A percentile compares a stretch with the other conserved stretches of the same genome.
Conservation (phyloP, 2,888 invertebrate genomes). For the Catocala fraxini region DNA sequence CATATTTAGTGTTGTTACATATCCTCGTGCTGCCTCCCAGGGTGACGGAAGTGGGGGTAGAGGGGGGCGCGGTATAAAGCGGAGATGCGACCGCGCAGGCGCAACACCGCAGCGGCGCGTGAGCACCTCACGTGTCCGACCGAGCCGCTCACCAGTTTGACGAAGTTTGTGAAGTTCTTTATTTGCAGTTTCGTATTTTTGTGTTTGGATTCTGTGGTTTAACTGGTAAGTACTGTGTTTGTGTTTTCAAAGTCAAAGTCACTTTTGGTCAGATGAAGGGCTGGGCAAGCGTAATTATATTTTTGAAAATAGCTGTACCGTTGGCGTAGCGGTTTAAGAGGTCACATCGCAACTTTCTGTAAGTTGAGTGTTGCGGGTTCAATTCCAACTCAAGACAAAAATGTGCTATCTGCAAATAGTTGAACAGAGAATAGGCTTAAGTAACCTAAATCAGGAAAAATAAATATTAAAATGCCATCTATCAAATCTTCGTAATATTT, state of each 20-base stretch:
- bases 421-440: no score
- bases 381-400: no score
- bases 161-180: constrained; percentile 46
- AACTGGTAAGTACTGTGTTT: constrained; percentile 41
- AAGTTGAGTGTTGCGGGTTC: no score
- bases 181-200: constrained; percentile 33
- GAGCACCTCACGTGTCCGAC: constrained; percentile 41
- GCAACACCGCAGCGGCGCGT: constrained; percentile 61
- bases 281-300: no score
- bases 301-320: no score
- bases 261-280: no score
- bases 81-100: constrained; percentile 61
- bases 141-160: constrained; percentile 28
- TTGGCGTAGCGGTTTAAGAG: no score
- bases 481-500: no score
- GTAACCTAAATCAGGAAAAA: no score
- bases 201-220: constrained; percentile 50
- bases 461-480: no score
- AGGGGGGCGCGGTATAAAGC: constrained; percentile 75
- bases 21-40: constrained; percentile 35
- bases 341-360: no score
- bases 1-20: constrained; percentile 51
- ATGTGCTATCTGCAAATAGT: no score
- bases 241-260: neutral
- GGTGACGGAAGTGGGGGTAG: constrained; percentile 41